phyloP scores from a whole-genome alignment of 1,140 invertebrate genomes.

The Drosophila neocordata region DNA sequence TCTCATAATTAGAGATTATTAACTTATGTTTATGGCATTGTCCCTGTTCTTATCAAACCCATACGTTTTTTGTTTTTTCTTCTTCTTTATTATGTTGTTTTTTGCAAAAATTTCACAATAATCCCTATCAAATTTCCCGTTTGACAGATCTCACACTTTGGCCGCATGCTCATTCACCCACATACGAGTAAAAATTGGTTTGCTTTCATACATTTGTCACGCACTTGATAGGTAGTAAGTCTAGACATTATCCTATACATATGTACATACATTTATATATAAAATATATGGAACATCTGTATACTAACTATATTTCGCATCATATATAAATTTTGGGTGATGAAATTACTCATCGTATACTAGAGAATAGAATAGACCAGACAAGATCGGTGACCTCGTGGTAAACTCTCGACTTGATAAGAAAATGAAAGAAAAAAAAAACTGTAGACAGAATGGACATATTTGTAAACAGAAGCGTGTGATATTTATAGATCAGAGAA shows the following conservation, averaged over 20 bases:
- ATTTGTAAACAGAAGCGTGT: conserved; percentile 2
- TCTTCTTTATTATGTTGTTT: not conserved
- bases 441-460: not conserved
- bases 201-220: not conserved
- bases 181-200: not conserved
- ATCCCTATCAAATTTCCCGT: conserved; percentile 29
- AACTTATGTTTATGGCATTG: not conserved
- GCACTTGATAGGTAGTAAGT: not conserved
- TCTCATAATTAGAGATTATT: conserved; percentile 5
- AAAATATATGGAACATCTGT: too few species aligned
- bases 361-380: conserved; percentile 40
- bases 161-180: conserved; percentile 20
- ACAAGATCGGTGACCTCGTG: conserved; percentile 45
- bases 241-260: not conserved
- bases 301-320: conserved; percentile 25
- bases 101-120: conserved; percentile 18
- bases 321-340: conserved; percentile 32
- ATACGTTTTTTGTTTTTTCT: not conserved
- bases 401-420: conserved; percentile 22
- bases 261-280: not conserved
- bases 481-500: conserved; percentile 6
- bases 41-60: not conserved
- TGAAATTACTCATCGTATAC: conserved; percentile 58
- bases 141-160: conserved; percentile 22
- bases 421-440: not conserved